Evolutionary conservation across 2,888 invertebrate species (phyloP).

Genomic region (Caenorhabditis afra): DNA sequence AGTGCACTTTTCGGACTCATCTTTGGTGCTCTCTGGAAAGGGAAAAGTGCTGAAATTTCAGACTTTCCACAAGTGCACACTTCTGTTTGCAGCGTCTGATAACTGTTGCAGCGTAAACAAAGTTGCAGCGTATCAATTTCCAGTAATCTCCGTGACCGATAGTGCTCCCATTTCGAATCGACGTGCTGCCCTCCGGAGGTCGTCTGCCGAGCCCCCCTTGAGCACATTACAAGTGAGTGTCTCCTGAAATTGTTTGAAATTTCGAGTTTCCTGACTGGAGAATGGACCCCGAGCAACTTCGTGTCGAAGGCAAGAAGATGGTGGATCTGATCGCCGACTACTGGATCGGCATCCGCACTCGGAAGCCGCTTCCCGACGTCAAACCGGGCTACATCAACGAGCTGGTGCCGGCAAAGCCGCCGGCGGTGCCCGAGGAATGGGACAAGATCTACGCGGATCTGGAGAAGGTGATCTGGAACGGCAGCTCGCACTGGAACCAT

Average conservation of each 20-base stretch:
- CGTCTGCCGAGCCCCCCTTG: too few relatives aligned
- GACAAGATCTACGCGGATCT: conserved; percentile 89
- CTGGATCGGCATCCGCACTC: conserved; percentile 85
- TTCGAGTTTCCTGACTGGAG: background rate
- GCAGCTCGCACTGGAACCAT: conserved; percentile 79
- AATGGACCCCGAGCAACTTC: conserved; percentile 93
- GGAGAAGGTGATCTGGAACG: conserved; percentile 70
- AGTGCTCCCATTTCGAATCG: too few relatives aligned
- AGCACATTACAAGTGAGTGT: background rate
- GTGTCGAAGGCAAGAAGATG: conserved; percentile 92
- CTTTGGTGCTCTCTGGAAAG: too few relatives aligned
- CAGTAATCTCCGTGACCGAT: too few relatives aligned
- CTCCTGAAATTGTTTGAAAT: too few relatives aligned
- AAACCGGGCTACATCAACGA: conserved; percentile 92
- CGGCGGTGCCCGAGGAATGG: conserved; percentile 89
- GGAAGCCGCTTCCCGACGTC: conserved; percentile 91
- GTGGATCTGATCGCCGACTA: conserved; percentile 95
- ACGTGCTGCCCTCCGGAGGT: too few relatives aligned
- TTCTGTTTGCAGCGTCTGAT: too few relatives aligned
- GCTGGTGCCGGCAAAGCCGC: conserved; percentile 88
- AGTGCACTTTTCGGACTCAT: too few relatives aligned
- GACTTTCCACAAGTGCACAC: too few relatives aligned
- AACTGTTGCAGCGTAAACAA: too few relatives aligned
- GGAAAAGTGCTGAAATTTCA: too few relatives aligned
- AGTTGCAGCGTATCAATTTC: too few relatives aligned